Evolutionary conservation across 2,888 invertebrate species (phyloP).

Genomic region (Ormyrus thymus): DNA sequence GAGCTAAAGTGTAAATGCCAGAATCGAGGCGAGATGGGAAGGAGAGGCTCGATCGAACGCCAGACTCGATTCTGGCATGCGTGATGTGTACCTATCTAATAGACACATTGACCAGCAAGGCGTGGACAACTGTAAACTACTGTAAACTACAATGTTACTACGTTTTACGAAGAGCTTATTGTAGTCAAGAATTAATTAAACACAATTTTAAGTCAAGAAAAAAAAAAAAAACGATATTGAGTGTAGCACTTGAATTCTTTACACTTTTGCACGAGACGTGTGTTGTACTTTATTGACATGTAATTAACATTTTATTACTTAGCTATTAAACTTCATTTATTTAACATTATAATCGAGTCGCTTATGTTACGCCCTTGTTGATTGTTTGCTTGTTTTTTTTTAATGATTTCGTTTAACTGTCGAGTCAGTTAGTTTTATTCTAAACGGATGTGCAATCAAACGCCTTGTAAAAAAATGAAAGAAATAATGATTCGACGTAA

Average conservation of each 20-base stretch:
- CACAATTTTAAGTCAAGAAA: slow-evolving; percentile 66
- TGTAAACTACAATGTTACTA: slow-evolving; percentile 75
- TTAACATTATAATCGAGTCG: slow-evolving; percentile 67
- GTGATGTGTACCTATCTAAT: slow-evolving; percentile 68
- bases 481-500: slow-evolving; percentile 17
- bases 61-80: slow-evolving; percentile 66
- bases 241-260: slow-evolving; percentile 74
- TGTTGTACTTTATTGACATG: slow-evolving; percentile 73
- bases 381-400: slow-evolving; percentile 48
- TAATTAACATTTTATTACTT: slow-evolving; percentile 74
- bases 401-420: slow-evolving; percentile 37
- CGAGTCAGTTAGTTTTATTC: not conserved
- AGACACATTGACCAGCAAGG: slow-evolving; percentile 67
- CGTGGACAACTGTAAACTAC: slow-evolving; percentile 73
- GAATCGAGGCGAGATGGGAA: slow-evolving; percentile 63
- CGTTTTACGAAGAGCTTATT: slow-evolving; percentile 75
- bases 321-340: slow-evolving; percentile 74
- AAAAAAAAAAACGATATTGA: slow-evolving; percentile 69
- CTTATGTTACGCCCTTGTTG: slow-evolving; percentile 67
- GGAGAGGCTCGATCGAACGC: too few species aligned
- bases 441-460: slow-evolving; percentile 52
- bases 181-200: slow-evolving; percentile 73
- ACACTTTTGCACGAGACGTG: slow-evolving; percentile 75
- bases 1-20: slow-evolving; percentile 64
- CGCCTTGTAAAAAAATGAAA: slow-evolving; percentile 37